A percentile compares a stretch with the other conserved stretches of the same genome.
These are phyloP conservation scores for Brachynemurus nebulosus DNA, from an alignment of 2,888 invertebrate species.

Conservation along the genomic window DNA sequence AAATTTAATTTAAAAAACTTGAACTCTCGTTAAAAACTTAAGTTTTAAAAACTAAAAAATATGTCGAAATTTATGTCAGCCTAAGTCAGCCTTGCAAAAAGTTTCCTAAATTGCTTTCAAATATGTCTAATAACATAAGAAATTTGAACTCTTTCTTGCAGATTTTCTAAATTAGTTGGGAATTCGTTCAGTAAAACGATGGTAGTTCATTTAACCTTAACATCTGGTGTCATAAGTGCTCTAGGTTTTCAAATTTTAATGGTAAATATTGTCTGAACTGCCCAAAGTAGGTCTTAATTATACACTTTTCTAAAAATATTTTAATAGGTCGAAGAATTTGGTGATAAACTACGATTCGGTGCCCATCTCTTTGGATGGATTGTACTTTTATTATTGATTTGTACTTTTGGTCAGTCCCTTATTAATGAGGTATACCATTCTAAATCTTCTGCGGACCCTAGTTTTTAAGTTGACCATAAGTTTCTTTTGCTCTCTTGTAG, in stretches of 20 bases:
- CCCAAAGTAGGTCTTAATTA: neutral
- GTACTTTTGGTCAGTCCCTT: slow-evolving; percentile 23
- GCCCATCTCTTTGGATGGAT: slow-evolving; percentile 25
- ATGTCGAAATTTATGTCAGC: no score
- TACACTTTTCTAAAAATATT: neutral
- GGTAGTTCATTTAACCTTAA: slow-evolving; percentile 24
- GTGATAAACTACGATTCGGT: slow-evolving; percentile 20
- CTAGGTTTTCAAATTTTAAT: slow-evolving; percentile 23
- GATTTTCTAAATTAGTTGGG: slow-evolving; percentile 18
- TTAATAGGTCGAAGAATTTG: slow-evolving; percentile 12
- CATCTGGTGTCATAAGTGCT: slow-evolving; percentile 23
- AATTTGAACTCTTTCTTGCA: no score
- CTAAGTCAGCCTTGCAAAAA: no score
- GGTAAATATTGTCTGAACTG: slow-evolving; percentile 10
- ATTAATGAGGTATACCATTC: slow-evolving; percentile 20
- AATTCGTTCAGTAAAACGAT: slow-evolving; percentile 23
- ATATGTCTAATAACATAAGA: no score
- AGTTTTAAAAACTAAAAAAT: no score
- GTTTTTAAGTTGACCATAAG: no score
- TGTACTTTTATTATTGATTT: slow-evolving; percentile 21
- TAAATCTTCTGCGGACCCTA: neutral
- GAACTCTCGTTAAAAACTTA: no score
- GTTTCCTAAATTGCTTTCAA: no score
- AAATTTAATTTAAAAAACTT: no score
- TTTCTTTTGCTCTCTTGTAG: no score